These are phyloP conservation scores for Coregonus ussuriensis DNA, from an alignment of 2,797 vertebrate species.

Conservation along the genomic window DNA sequence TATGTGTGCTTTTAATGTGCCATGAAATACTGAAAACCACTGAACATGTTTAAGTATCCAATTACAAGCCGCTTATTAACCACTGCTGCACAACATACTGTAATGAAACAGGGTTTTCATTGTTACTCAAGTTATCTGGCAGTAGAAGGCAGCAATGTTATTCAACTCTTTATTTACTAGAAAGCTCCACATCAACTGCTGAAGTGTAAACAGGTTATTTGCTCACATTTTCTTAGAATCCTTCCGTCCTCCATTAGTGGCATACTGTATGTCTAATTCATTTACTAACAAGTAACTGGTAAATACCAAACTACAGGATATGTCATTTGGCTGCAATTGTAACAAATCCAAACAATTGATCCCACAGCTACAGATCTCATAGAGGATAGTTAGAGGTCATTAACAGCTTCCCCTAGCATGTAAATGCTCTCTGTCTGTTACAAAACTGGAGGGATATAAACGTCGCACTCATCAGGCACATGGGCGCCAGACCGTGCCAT, in stretches of 20 bases:
- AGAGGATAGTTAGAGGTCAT: slow-evolving; percentile 55
- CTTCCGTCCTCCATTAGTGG: neutral
- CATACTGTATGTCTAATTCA: neutral
- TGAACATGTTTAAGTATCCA: too few relatives aligned
- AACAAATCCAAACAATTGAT: neutral
- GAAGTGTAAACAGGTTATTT: neutral
- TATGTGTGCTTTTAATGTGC: too few relatives aligned
- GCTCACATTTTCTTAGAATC: neutral
- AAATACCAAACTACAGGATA: neutral
- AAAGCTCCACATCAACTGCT: too few relatives aligned
- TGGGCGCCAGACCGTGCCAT: slow-evolving; percentile 42
- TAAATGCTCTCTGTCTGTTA: slow-evolving; percentile 58
- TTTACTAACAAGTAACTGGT: neutral
- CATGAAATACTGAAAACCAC: too few relatives aligned
- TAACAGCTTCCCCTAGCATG: slow-evolving; percentile 46
- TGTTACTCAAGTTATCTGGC: too few relatives aligned
- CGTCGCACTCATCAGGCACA: slow-evolving; percentile 48
- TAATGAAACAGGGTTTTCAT: too few relatives aligned
- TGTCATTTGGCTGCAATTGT: neutral
- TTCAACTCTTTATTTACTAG: too few relatives aligned
- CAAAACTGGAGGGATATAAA: slow-evolving; percentile 26
- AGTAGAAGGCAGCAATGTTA: too few relatives aligned
- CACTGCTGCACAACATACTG: too few relatives aligned
- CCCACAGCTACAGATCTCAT: slow-evolving; percentile 40
- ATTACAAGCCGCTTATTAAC: too few relatives aligned